Conservation (phyloP, 1,140 invertebrate species). For the Heterodera carotae region DNA sequence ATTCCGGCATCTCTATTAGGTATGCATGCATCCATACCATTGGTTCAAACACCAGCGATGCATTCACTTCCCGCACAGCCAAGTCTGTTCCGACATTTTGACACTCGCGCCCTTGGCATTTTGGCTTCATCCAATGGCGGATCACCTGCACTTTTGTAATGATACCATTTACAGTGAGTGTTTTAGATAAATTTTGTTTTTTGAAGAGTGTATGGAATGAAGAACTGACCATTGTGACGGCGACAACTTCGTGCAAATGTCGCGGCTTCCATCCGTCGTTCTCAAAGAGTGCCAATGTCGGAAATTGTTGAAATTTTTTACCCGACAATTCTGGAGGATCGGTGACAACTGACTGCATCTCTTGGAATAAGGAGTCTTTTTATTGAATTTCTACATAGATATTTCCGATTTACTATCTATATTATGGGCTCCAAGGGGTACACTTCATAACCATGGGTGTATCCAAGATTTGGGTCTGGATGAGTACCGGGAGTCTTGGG, state of each 20-base stretch:
- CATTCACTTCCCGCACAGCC: slow-evolving; percentile 31
- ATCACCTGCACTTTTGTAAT: slow-evolving; percentile 16
- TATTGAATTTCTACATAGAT: no score
- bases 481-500: no score
- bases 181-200: no score
- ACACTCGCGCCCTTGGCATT: neutral
- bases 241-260: slow-evolving; percentile 34
- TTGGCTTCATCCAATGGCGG: slow-evolving; percentile 35
- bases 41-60: slow-evolving; percentile 49
- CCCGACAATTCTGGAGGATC: no score
- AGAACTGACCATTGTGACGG: slow-evolving; percentile 38
- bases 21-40: slow-evolving; percentile 21
- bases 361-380: no score
- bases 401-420: no score
- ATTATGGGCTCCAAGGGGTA: no score
- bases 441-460: no score
- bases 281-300: neutral
- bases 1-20: no score
- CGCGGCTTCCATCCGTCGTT: slow-evolving; percentile 12
- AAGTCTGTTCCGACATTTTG: slow-evolving; percentile 8
- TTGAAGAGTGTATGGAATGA: slow-evolving; percentile 2
- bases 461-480: no score
- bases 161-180: neutral
- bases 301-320: neutral
- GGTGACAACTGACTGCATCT: no score